Conservation (phyloP, 2,888 invertebrate species). For the Callimorpha dominula region DNA sequence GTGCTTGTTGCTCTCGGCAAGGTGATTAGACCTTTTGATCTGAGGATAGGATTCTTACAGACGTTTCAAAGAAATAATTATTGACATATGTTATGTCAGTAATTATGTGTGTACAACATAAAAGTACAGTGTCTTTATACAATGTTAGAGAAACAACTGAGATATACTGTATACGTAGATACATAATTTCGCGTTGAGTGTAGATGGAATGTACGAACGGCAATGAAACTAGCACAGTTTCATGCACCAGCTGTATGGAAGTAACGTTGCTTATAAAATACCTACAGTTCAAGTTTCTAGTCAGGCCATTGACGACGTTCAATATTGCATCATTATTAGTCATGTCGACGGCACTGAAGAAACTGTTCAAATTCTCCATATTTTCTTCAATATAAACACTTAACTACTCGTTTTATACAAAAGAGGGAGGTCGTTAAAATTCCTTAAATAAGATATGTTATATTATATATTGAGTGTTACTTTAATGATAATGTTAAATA, state of each 20-base stretch:
- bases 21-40: not conserved
- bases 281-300: slow-evolving; percentile 22
- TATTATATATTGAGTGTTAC: not conserved
- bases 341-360: slow-evolving; percentile 21
- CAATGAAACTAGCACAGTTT: not conserved
- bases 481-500: not conserved
- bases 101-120: no score
- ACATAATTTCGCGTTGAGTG: not conserved
- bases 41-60: not conserved
- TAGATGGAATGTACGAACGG: not conserved
- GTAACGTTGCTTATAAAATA: not conserved
- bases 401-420: not conserved
- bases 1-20: slow-evolving; percentile 6
- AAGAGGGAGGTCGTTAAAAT: not conserved
- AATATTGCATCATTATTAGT: slow-evolving; percentile 26
- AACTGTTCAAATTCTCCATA: slow-evolving; percentile 31
- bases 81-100: no score
- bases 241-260: not conserved
- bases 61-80: no score
- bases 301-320: slow-evolving; percentile 15
- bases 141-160: no score
- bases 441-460: not conserved
- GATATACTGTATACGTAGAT: not conserved
- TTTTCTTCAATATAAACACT: slow-evolving; percentile 9
- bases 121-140: no score